Conservation (phyloP, 2,888 invertebrate genomes). For the Pedicia rivosa region DNA sequence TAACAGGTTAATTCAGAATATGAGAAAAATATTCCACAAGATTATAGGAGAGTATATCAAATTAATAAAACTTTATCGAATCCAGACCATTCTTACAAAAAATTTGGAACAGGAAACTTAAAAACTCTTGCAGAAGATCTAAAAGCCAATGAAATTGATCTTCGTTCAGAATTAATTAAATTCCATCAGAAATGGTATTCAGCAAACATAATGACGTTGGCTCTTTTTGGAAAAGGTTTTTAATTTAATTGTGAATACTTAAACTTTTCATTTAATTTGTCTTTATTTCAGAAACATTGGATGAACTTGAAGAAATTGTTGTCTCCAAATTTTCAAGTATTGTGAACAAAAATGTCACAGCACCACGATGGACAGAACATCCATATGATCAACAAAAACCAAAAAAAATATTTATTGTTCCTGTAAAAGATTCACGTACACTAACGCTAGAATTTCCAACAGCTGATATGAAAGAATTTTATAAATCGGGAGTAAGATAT, state of each 20-base stretch:
- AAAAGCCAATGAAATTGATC: slow-evolving; percentile 64
- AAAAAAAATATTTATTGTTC: slow-evolving; percentile 58
- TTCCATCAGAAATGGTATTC: slow-evolving; percentile 91
- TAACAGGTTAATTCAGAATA: slow-evolving; percentile 66
- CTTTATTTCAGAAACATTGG: slow-evolving; percentile 52
- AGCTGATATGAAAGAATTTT: slow-evolving; percentile 66
- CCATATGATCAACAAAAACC: slow-evolving; percentile 65
- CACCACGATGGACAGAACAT: slow-evolving; percentile 64
- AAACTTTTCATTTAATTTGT: slow-evolving; percentile 2
- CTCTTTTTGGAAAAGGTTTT: slow-evolving; percentile 74
- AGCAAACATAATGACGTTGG: slow-evolving; percentile 82
- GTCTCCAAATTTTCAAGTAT: slow-evolving; percentile 62
- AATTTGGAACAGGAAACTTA: slow-evolving; percentile 89
- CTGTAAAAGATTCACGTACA: slow-evolving; percentile 79
- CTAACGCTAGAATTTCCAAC: slow-evolving; percentile 80
- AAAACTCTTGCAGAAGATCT: slow-evolving; percentile 65
- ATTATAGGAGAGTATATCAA: slow-evolving; percentile 80
- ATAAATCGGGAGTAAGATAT: slow-evolving; percentile 61
- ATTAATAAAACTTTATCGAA: slow-evolving; percentile 70
- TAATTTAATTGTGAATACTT: not conserved
- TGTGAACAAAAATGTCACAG: slow-evolving; percentile 52
- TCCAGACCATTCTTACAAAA: slow-evolving; percentile 68
- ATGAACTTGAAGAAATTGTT: slow-evolving; percentile 70
- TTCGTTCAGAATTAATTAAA: slow-evolving; percentile 72
- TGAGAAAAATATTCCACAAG: slow-evolving; percentile 81